Evolutionary conservation across 1,140 invertebrate species (phyloP).

Genomic region (Bactericera cockerelli): DNA sequence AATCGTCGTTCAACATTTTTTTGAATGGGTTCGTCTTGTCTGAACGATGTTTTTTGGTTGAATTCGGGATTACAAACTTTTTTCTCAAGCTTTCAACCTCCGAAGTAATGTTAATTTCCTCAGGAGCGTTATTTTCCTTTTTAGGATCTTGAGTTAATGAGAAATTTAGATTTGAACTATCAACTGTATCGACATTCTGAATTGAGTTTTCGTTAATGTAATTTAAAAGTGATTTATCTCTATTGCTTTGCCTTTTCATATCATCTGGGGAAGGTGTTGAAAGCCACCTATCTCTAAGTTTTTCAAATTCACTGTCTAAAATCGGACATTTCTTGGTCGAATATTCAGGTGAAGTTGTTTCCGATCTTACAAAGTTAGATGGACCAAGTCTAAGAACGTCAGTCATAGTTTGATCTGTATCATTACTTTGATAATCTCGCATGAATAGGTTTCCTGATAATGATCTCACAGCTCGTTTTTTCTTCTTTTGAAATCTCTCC

Average conservation of each 20-base stretch:
- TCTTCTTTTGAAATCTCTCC: constrained; percentile 30
- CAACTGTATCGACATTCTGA: not conserved
- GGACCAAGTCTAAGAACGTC: not conserved
- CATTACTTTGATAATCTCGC: not conserved
- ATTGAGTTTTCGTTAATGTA: not conserved
- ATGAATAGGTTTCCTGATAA: constrained; percentile 59
- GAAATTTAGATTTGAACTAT: not conserved
- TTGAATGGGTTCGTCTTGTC: constrained; percentile 1
- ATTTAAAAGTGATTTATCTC: not conserved
- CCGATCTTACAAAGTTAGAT: not conserved
- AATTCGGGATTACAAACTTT: not conserved
- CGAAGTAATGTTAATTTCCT: not conserved
- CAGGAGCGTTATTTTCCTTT: not conserved
- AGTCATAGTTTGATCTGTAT: not conserved
- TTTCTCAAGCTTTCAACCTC: constrained; percentile 4
- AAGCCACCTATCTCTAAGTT: not conserved
- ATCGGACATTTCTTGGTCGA: not conserved
- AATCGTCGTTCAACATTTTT: not conserved
- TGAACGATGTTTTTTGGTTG: not conserved
- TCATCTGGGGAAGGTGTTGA: not conserved
- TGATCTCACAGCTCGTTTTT: constrained; percentile 58
- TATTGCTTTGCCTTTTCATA: not conserved
- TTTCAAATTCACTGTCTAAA: not conserved
- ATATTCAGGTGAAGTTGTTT: constrained; percentile 6
- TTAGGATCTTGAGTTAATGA: not conserved